A percentile compares a stretch with the other conserved stretches of the same genome.
Conservation (phyloP, 2,113 vertebrate species). For the Passer domesticus region DNA sequence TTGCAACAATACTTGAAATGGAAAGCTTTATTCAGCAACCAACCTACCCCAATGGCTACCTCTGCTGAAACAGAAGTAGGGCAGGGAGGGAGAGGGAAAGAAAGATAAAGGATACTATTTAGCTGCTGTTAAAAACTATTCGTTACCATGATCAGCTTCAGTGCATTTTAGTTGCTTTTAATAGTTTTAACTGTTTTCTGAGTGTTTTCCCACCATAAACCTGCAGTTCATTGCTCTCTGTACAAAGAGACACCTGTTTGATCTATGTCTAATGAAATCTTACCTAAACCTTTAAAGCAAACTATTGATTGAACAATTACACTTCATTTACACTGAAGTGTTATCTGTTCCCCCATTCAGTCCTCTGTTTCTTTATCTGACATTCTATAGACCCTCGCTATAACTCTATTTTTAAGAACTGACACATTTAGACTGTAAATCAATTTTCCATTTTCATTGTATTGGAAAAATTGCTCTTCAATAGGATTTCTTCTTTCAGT, state of each 20-base stretch:
- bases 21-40: neutral
- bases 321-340: constrained; percentile 3
- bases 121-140: neutral
- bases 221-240: neutral
- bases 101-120: neutral
- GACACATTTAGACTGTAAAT: constrained; percentile 40
- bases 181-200: neutral
- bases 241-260: neutral
- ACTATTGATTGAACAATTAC: constrained; percentile 54
- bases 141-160: neutral
- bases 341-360: neutral
- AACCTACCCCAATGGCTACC: neutral
- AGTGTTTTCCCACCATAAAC: neutral
- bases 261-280: constrained; percentile 26
- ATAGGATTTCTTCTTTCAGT: neutral
- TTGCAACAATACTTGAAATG: neutral
- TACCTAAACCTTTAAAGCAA: constrained; percentile 50
- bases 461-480: constrained; percentile 38
- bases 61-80: neutral
- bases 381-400: neutral
- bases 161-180: neutral
- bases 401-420: constrained; percentile 26
- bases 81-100: neutral
- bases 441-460: constrained; percentile 54
- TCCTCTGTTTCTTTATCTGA: constrained; percentile 12